Conservation (phyloP, 2,888 invertebrate species). For the Drosophila nigricruria region DNA sequence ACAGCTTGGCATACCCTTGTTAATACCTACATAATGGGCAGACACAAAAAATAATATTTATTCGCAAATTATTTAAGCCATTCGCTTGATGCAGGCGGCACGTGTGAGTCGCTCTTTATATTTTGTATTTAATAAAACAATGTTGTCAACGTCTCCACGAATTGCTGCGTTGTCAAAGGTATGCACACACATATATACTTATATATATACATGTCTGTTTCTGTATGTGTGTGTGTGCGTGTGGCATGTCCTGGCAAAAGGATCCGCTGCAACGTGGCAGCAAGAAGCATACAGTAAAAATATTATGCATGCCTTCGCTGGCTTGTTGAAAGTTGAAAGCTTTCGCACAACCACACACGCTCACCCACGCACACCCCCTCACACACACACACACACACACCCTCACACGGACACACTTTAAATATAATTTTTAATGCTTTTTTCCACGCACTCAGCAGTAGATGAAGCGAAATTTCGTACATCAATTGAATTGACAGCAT, state of each 20-base stretch:
- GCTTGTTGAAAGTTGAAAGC: slow-evolving; percentile 58
- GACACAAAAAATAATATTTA: slow-evolving; percentile 1
- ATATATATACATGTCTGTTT: not conserved
- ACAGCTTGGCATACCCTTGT: not conserved
- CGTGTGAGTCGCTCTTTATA: slow-evolving; percentile 27
- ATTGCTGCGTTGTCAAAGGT: slow-evolving; percentile 43
- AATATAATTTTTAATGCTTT: slow-evolving; percentile 54
- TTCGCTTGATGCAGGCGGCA: slow-evolving; percentile 4
- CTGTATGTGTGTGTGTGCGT: not conserved
- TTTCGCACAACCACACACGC: slow-evolving; percentile 27
- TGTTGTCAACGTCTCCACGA: slow-evolving; percentile 45
- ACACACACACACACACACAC: not conserved
- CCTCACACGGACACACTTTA: slow-evolving; percentile 12
- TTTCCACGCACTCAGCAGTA: slow-evolving; percentile 16
- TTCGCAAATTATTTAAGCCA: slow-evolving; percentile 51
- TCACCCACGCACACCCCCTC: not conserved
- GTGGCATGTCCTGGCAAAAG: slow-evolving; percentile 25
- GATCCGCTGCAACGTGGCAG: slow-evolving; percentile 18
- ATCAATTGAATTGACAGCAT: slow-evolving; percentile 42
- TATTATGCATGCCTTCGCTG: slow-evolving; percentile 34
- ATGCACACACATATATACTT: slow-evolving; percentile 9
- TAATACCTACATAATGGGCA: not conserved
- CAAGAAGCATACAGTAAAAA: slow-evolving; percentile 20
- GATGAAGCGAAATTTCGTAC: slow-evolving; percentile 18
- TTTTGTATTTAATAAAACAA: slow-evolving; percentile 70